These are phyloP conservation scores for Varroa destructor DNA, from an alignment of 1,140 invertebrate species.

Conservation along the genomic window DNA sequence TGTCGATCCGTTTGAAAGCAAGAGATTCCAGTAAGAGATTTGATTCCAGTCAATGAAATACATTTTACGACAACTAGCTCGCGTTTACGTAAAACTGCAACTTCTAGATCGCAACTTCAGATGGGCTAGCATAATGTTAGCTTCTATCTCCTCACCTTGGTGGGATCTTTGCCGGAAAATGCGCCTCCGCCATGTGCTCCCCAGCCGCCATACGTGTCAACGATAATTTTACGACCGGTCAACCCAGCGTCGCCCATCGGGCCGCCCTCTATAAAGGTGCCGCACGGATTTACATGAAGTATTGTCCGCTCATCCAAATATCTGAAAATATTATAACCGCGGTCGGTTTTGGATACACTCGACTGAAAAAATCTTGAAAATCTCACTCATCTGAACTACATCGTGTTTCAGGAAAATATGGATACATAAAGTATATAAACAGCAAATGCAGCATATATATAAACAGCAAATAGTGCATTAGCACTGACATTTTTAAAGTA, in stretches of 20 bases:
- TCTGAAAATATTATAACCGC: slow-evolving; percentile 38
- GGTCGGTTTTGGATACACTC: neutral
- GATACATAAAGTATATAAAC: too few relatives aligned
- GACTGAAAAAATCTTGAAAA: neutral
- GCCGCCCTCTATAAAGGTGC: slow-evolving; percentile 84
- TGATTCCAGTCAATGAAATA: too few relatives aligned
- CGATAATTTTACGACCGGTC: slow-evolving; percentile 92
- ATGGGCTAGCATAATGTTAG: too few relatives aligned
- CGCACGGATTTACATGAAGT: slow-evolving; percentile 93
- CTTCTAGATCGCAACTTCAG: too few relatives aligned
- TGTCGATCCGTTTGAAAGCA: too few relatives aligned
- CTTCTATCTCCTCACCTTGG: slow-evolving; percentile 47
- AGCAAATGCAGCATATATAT: too few relatives aligned
- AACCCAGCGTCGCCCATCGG: slow-evolving; percentile 91
- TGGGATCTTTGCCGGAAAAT: slow-evolving; percentile 90
- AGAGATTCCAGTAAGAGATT: too few relatives aligned
- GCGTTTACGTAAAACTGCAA: too few relatives aligned
- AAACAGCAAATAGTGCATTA: too few relatives aligned
- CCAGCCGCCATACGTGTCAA: slow-evolving; percentile 96
- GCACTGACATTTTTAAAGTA: too few relatives aligned
- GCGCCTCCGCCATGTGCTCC: slow-evolving; percentile 93
- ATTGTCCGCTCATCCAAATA: slow-evolving; percentile 81
- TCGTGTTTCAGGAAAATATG: neutral
- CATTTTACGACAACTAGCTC: too few relatives aligned
- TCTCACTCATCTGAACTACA: neutral